Evolutionary conservation across 1,140 invertebrate species (phyloP), one percentile per base, ranked within the genome.

Genomic region (Drosophila pectinifera): DNA sequence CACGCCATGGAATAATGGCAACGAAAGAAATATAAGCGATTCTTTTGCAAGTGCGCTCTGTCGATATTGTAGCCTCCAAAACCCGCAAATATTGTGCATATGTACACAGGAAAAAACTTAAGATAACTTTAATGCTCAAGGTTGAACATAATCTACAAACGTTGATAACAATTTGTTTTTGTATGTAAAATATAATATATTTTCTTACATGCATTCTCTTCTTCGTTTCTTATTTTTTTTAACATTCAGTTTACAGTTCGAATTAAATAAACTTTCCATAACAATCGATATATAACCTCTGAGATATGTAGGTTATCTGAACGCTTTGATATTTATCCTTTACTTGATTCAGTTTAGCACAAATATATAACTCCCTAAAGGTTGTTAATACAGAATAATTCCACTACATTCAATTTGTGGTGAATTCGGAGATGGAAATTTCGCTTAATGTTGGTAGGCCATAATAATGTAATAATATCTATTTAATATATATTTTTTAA

Each of bases 21-120:
- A 43, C 34, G 39, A 57, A 75, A 22, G 48, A 61, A 55, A 73
- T 49, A 61, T 53, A 64, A 51, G 42, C 67, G 65, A 70, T 57
- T 57, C 68, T 70, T 46, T 51, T 75, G 38, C 59, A 75, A 73
- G 39, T 75, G 51, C 62, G 62, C 68, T 31, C n/a, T 46, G 64
- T 46, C 65, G 65, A 72, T 72, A 70, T 72, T 43, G 65, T 72
- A 41, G 51, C 67, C 41, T 22, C 36, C 64, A 34, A 16, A 65
- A 10, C 34, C n/a, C 62, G n/a, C 43, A 49, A 26, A 42, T 36
- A 34, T 64, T 42, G 45, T 65, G 61, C 45, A 65, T 68, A 68
- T 11, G 45, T 41, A 28, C 64, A 68, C 28, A 3, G 8, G 10
- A 14, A 36, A 42, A 42, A 61, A 43, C 8, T 0, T 5, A 1